These are phyloP conservation scores for Eutolmus rufibarbis DNA, from an alignment of 2,888 invertebrate genomes.

Conservation along the genomic window DNA sequence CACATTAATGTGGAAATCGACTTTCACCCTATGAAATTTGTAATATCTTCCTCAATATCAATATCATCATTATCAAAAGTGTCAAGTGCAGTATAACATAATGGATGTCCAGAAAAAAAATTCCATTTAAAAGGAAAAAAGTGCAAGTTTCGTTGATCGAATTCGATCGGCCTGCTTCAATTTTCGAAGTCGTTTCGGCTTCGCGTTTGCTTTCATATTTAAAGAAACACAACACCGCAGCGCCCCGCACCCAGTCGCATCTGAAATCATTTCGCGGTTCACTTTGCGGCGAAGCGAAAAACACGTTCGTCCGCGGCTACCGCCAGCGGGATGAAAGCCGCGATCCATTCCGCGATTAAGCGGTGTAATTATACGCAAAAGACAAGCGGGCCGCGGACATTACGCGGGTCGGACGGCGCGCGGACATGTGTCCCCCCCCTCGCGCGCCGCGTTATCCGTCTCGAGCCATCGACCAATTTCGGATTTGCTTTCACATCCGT, in stretches of 20 bases:
- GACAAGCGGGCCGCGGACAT: background rate
- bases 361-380: background rate
- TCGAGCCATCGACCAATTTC: background rate
- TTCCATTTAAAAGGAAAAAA: background rate
- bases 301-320: background rate
- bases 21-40: no score
- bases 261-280: background rate
- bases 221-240: background rate
- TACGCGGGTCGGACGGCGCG: background rate
- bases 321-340: background rate
- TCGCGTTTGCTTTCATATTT: background rate
- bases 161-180: background rate
- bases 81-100: background rate
- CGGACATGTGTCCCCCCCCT: background rate
- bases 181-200: background rate
- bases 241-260: background rate
- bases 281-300: background rate
- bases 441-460: background rate
- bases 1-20: no score
- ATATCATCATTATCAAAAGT: background rate
- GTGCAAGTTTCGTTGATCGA: background rate
- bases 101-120: background rate
- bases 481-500: background rate
- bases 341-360: background rate
- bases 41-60: no score